Evolutionary conservation across 2,113 vertebrate genomes (phyloP).

Genomic region (Xerus inauris): DNA sequence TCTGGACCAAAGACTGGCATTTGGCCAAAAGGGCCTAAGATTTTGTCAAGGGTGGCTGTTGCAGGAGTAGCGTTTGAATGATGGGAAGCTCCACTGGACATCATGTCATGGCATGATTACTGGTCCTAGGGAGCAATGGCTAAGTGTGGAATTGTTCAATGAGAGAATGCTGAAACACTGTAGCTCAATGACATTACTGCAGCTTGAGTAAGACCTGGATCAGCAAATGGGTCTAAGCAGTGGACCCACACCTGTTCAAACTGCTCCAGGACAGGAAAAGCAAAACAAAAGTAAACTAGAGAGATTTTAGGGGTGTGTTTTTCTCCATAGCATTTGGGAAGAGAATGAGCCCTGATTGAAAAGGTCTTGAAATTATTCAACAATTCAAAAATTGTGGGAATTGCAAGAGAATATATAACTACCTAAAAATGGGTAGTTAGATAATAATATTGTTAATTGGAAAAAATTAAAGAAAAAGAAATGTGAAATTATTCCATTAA

Average conservation of each 20-base stretch:
- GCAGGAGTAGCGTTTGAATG: background rate
- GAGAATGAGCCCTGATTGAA: background rate
- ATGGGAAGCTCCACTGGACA: background rate
- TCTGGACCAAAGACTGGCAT: background rate
- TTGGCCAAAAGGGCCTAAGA: background rate
- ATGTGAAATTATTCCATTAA: background rate
- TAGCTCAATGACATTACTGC: background rate
- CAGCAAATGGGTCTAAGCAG: background rate
- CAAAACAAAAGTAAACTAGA: background rate
- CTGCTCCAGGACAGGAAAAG: background rate
- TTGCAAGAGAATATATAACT: background rate
- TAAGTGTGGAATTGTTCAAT: background rate
- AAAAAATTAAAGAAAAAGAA: background rate
- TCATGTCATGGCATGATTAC: background rate
- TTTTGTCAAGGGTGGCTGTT: background rate
- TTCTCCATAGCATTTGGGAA: background rate
- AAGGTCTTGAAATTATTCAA: background rate
- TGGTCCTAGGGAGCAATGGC: background rate
- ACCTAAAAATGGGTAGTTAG: background rate
- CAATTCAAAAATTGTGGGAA: background rate
- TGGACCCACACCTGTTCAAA: background rate
- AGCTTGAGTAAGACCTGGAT: background rate
- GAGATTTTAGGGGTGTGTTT: background rate
- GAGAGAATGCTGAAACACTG: rapidly evolving
- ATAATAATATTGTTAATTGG: background rate